Base-by-base conservation (phyloP, 2,888 invertebrate genomes). In the Holacanthella duospinosa region DNA sequence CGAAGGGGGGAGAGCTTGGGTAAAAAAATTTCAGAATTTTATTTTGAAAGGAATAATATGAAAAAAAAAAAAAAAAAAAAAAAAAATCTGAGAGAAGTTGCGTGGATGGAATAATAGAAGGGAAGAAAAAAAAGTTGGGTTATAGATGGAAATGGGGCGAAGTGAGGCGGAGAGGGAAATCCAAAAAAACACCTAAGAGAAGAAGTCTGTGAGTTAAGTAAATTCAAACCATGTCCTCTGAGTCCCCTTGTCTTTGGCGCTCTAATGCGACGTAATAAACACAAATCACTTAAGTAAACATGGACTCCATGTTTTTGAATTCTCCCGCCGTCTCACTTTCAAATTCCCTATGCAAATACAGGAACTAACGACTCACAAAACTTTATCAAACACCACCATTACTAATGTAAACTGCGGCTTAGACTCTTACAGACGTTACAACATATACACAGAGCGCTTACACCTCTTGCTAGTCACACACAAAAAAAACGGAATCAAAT, bases 211-310 rank as follows among this genome's bases (percentile, higher is more conserved):
- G 16, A 16, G 48, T 48, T 48, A 48, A 48, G 48, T 48, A 48
- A 36, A 48, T 48, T 48, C 48, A 48, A 21, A 4, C 48, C 48
- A 48, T 48, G 48, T 48, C 48, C n/a, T 21, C 48, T n/a, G n/a
- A 48, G 48, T 48, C 19, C 12, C 21, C 48, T 21, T 48, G 6
- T 48, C 21, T 48, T 21, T 21, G 48, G 21, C n/a, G 48, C 12
- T 4, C 48, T 48, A 48, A 48, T 48, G 48, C 48, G 19, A n/a
- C 48, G 48, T 48, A 48, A 48, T 48, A 48, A 48, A 48, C 48
- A 21, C 48, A 48, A 48, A 48, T 48, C 48, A 21, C 48, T 21
- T 48, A 48, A 48, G 21, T 48, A 48, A 48, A 48, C 21, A 9
- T 21, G 21, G 48, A n/a, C n/a, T n/a, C n/a, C n/a, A n/a, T n/a